Conservation (phyloP, 2,113 vertebrate species). For the Centrocercus urophasianus region DNA sequence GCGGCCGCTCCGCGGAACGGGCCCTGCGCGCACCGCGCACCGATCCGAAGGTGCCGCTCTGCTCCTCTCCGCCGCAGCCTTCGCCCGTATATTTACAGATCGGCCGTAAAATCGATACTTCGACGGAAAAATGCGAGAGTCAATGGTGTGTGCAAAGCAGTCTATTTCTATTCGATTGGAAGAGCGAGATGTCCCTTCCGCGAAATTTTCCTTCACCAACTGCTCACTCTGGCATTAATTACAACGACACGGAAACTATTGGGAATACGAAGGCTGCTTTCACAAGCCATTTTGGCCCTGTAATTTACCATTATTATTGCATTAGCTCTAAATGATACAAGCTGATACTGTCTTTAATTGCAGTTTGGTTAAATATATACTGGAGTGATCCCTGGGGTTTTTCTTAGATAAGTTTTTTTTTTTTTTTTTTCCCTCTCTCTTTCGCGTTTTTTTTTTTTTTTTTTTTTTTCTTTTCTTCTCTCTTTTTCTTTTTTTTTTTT, state of each 20-base stretch:
- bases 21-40: neutral
- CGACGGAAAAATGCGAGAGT: conserved; percentile 82
- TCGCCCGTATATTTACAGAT: conserved; percentile 79
- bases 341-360: conserved; percentile 99
- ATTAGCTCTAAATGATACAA: conserved; percentile 99
- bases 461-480: conserved; percentile 76
- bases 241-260: conserved; percentile 88
- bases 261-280: conserved; percentile 94
- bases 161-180: conserved; percentile 84
- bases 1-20: neutral
- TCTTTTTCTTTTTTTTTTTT: conserved; percentile 28
- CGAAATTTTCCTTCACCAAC: conserved; percentile 85
- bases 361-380: conserved; percentile 97
- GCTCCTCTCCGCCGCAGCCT: neutral
- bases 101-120: conserved; percentile 85
- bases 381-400: conserved; percentile 88
- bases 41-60: neutral
- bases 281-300: conserved; percentile 97
- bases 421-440: accelerated
- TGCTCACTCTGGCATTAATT: conserved; percentile 92
- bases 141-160: conserved; percentile 83
- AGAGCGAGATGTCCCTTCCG: conserved; percentile 83
- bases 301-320: conserved; percentile 99
- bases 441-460: neutral
- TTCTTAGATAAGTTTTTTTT: conserved; percentile 80